Conservation (phyloP, 2,797 vertebrate species). For the Pterois miles region DNA sequence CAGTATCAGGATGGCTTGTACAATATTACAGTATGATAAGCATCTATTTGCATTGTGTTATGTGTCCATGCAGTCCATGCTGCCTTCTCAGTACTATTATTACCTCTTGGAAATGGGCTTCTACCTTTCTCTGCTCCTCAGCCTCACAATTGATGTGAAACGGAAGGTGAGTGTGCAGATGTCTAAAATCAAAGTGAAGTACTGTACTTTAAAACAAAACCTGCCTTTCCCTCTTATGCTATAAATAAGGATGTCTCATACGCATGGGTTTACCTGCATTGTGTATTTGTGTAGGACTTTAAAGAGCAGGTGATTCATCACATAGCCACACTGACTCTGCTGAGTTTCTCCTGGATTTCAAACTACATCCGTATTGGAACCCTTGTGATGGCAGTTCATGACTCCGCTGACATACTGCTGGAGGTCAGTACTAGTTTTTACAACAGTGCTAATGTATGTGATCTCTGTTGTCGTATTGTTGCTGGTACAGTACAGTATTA, state of each 20-base stretch:
- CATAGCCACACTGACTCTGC: slow-evolving; percentile 88
- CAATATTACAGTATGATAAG: neutral
- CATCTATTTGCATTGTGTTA: slow-evolving; percentile 2
- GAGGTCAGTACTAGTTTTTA: slow-evolving; percentile 83
- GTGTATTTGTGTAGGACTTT: slow-evolving; percentile 85
- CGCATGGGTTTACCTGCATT: neutral
- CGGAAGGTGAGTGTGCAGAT: slow-evolving; percentile 86
- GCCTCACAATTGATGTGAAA: slow-evolving; percentile 88
- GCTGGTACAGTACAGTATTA: neutral
- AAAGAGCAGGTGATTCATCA: slow-evolving; percentile 92
- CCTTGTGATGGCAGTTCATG: slow-evolving; percentile 90
- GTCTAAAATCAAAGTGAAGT: neutral
- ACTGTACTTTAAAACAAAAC: neutral
- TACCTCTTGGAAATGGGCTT: slow-evolving; percentile 92
- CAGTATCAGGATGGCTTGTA: neutral
- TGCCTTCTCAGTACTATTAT: slow-evolving; percentile 94
- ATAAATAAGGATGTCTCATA: neutral
- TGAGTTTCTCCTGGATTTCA: slow-evolving; percentile 92
- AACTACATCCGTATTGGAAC: slow-evolving; percentile 94
- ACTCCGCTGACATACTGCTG: slow-evolving; percentile 90
- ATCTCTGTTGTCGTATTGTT: neutral
- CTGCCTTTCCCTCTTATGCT: neutral
- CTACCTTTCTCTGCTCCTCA: slow-evolving; percentile 92
- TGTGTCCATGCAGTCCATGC: slow-evolving; percentile 83
- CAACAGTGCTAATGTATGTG: neutral